These are phyloP conservation scores for Actinemys pallida DNA, from an alignment of 2,113 vertebrate species.

Conservation along the genomic window DNA sequence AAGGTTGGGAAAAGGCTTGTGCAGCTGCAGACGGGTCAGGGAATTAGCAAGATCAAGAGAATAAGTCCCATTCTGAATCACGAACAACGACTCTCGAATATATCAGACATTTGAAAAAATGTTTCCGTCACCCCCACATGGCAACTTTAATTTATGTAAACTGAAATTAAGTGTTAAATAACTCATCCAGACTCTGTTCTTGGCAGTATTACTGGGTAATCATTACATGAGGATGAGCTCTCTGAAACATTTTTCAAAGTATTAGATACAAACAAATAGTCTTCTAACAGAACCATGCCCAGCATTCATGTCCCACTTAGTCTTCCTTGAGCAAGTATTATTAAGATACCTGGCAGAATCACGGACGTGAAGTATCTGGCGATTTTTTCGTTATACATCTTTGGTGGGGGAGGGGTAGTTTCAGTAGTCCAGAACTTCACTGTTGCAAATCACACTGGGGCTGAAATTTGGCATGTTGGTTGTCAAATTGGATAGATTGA, in stretches of 20 bases:
- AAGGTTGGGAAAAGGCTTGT: slow-evolving; percentile 1
- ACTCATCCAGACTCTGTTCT: slow-evolving; percentile 61
- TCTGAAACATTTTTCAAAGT: slow-evolving; percentile 42
- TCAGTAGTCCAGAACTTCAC: background rate
- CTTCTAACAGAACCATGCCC: slow-evolving; percentile 18
- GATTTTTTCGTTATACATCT: background rate
- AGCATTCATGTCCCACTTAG: background rate
- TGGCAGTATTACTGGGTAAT: slow-evolving; percentile 37
- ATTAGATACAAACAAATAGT: slow-evolving; percentile 41
- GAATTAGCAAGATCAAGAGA: slow-evolving; percentile 7
- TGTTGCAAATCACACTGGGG: background rate
- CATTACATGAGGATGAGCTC: slow-evolving; percentile 36
- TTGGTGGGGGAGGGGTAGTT: background rate
- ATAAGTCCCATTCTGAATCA: slow-evolving; percentile 13
- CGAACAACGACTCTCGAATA: slow-evolving; percentile 44
- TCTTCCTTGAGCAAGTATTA: background rate
- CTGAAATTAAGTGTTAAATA: slow-evolving; percentile 60
- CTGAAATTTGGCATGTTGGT: background rate
- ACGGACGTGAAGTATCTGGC: background rate
- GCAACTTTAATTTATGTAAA: slow-evolving; percentile 47
- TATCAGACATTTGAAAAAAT: slow-evolving; percentile 55
- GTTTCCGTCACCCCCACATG: slow-evolving; percentile 32
- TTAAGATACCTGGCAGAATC: background rate
- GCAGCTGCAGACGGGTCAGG: background rate
- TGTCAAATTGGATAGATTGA: slow-evolving; percentile 23